A percentile compares a stretch with the other conserved stretches of the same genome.
Evolutionary conservation across 2,113 vertebrate species (phyloP).

Genomic region (Podilymbus podiceps): DNA sequence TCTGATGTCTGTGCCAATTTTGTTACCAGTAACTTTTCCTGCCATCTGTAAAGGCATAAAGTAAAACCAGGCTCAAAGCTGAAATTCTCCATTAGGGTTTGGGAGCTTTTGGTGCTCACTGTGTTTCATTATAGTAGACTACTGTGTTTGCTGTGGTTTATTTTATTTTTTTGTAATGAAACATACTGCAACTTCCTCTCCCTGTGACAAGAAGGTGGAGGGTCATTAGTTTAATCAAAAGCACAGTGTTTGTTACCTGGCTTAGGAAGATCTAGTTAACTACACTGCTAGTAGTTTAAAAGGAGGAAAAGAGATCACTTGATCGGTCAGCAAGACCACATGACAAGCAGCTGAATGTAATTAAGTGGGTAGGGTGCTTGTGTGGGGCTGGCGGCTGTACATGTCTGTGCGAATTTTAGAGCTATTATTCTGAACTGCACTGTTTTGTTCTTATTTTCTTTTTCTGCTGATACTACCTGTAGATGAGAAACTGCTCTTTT

Average conservation of each 20-base stretch:
- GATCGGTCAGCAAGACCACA: conserved; percentile 73
- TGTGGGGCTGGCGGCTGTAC: conserved; percentile 12
- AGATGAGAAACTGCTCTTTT: conserved; percentile 17
- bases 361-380: conserved; percentile 67
- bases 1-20: not conserved
- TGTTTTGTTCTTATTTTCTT: not conserved
- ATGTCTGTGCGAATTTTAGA: not conserved
- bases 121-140: not conserved
- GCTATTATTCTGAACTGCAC: not conserved
- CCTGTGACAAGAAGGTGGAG: not conserved
- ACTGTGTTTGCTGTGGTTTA: not conserved
- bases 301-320: conserved; percentile 70
- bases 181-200: not conserved
- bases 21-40: not conserved
- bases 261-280: not conserved
- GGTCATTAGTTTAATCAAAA: not conserved
- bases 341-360: conserved; percentile 87
- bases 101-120: not conserved
- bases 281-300: not conserved
- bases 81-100: not conserved
- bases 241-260: not conserved
- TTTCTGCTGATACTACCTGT: not conserved
- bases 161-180: not conserved
- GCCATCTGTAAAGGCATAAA: not conserved
- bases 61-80: not conserved